Percentiles rank a stretch among this genome's conserved stretches.
phyloP scores from a whole-genome alignment of 2,113 vertebrate genomes.

The Scortum barcoo region DNA sequence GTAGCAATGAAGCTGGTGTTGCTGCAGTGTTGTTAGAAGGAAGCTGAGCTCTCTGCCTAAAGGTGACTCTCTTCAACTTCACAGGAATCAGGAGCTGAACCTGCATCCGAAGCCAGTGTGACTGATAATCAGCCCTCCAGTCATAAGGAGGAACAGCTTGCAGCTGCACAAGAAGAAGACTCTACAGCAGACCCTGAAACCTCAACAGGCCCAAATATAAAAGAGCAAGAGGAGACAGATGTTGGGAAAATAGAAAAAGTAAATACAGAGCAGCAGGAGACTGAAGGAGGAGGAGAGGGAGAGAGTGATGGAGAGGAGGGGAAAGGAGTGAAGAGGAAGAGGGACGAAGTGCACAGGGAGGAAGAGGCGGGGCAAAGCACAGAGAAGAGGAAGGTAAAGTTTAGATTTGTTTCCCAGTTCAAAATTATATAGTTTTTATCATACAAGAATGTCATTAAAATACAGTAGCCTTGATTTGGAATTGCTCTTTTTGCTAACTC shows the following conservation, averaged over 20 bases:
- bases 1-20: neutral
- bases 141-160: slow-evolving; percentile 55
- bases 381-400: slow-evolving; percentile 83
- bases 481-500: no score
- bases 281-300: neutral
- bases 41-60: neutral
- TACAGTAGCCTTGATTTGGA: no score
- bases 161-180: neutral
- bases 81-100: slow-evolving; percentile 44
- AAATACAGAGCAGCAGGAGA: slow-evolving; percentile 33
- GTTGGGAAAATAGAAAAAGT: slow-evolving; percentile 1
- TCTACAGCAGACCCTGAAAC: slow-evolving; percentile 29
- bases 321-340: slow-evolving; percentile 83
- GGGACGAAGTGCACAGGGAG: slow-evolving; percentile 68
- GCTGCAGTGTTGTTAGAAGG: neutral
- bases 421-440: neutral
- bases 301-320: slow-evolving; percentile 62
- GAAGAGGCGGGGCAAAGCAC: slow-evolving; percentile 62
- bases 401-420: neutral
- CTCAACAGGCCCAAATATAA: neutral
- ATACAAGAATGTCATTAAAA: neutral
- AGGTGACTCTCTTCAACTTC: neutral
- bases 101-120: slow-evolving; percentile 28
- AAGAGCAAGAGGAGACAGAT: slow-evolving; percentile 32
- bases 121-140: neutral